Conservation (phyloP, 2,113 vertebrate genomes). For the Pagrus major region DNA sequence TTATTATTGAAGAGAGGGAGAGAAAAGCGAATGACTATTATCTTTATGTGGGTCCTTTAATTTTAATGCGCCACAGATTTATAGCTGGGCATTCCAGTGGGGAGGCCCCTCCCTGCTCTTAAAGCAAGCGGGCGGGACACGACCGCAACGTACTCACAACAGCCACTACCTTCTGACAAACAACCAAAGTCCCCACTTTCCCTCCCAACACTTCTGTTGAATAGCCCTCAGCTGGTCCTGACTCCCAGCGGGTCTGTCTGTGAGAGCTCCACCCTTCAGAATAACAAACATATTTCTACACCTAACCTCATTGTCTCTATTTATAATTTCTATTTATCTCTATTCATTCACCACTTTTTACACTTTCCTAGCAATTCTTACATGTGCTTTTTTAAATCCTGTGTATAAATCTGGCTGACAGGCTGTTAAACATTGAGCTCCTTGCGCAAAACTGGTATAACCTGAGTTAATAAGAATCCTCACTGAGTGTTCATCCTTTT, state of each 20-base stretch:
- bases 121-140: conserved; percentile 80
- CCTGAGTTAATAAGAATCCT: conserved; percentile 13
- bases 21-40: conserved; percentile 86
- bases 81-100: conserved; percentile 87
- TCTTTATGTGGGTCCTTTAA: conserved; percentile 91
- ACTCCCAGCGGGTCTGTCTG: not conserved
- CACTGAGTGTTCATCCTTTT: not conserved
- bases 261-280: not conserved
- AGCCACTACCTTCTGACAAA: conserved; percentile 77
- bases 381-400: too few relatives aligned
- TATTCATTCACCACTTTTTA: not conserved
- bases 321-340: not conserved
- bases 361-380: not conserved
- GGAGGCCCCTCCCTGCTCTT: conserved; percentile 85
- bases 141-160: conserved; percentile 74
- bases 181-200: conserved; percentile 59
- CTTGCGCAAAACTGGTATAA: not conserved
- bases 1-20: conserved; percentile 87
- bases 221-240: not conserved
- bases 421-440: conserved; percentile 26
- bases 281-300: conserved; percentile 2
- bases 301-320: not conserved
- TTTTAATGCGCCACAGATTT: conserved; percentile 90
- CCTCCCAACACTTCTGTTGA: conserved; percentile 59
- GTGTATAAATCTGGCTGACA: not conserved